A percentile compares a stretch with the other conserved stretches of the same genome.
phyloP scores from a whole-genome alignment of 2,888 invertebrate genomes.

The Erynnis tages region DNA sequence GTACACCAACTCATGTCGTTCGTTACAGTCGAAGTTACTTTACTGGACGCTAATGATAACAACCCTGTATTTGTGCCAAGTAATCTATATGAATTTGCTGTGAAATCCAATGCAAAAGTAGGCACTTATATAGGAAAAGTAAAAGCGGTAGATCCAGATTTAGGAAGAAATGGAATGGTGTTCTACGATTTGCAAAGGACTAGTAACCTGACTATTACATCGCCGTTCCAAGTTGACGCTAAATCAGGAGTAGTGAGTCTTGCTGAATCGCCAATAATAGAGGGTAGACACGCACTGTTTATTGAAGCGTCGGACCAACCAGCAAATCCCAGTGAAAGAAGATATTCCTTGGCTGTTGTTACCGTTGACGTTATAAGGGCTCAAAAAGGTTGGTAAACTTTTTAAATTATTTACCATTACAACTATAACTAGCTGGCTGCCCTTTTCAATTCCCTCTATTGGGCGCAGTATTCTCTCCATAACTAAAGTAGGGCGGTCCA shows the following conservation, averaged over 20 bases:
- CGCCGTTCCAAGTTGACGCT: conserved; percentile 87
- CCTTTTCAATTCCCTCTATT: too few species aligned
- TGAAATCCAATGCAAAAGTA: conserved; percentile 84
- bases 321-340: conserved; percentile 89
- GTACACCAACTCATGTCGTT: conserved; percentile 68
- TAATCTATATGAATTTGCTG: conserved; percentile 90
- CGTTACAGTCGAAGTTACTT: conserved; percentile 90
- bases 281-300: conserved; percentile 89
- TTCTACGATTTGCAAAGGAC: conserved; percentile 87
- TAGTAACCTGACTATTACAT: conserved; percentile 82
- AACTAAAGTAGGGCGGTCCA: too few species aligned
- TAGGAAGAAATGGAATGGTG: conserved; percentile 87
- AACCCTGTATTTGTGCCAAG: conserved; percentile 92
- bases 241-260: conserved; percentile 86
- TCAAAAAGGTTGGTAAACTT: conserved; percentile 63
- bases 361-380: conserved; percentile 87
- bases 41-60: conserved; percentile 95
- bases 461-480: too few species aligned
- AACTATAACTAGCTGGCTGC: too few species aligned
- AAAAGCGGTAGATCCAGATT: conserved; percentile 90
- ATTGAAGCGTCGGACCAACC: conserved; percentile 93
- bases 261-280: conserved; percentile 83
- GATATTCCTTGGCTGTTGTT: conserved; percentile 92
- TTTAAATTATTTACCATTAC: too few species aligned
- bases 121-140: conserved; percentile 90